These are phyloP conservation scores for Datnioides undecimradiatus DNA, from an alignment of 2,113 vertebrate genomes.

Conservation along the genomic window DNA sequence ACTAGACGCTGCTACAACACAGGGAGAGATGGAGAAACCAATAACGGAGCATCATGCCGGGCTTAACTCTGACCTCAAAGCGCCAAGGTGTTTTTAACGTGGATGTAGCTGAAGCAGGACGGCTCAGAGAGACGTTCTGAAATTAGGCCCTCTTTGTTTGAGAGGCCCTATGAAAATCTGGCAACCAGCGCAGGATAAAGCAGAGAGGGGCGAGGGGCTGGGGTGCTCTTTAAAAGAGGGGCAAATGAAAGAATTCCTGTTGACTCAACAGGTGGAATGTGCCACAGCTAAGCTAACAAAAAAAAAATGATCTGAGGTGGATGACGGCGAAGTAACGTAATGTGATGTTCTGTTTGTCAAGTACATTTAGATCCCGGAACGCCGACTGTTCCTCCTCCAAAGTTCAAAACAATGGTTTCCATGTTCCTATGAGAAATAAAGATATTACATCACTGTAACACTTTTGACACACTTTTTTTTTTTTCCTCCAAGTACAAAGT, in stretches of 20 bases:
- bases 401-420: no score
- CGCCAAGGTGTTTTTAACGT: no score
- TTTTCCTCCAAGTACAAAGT: no score
- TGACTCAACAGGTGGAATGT: constrained; percentile 44
- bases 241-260: not conserved
- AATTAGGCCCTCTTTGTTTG: constrained; percentile 89
- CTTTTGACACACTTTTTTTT: no score
- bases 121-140: constrained; percentile 81
- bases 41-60: not conserved
- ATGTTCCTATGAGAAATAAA: no score
- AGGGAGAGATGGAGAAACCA: not conserved
- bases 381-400: no score
- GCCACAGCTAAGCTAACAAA: not conserved
- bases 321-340: no score
- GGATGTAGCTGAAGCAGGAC: not conserved
- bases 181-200: constrained; percentile 27
- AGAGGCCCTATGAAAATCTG: constrained; percentile 85
- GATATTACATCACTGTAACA: no score
- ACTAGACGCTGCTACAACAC: not conserved
- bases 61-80: not conserved
- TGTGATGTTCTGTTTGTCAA: no score
- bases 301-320: no score
- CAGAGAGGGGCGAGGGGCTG: not conserved
- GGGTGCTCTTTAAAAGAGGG: constrained; percentile 18
- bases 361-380: no score